Conservation (phyloP, 1,140 invertebrate species). For the Atopsyche davidsoni region DNA sequence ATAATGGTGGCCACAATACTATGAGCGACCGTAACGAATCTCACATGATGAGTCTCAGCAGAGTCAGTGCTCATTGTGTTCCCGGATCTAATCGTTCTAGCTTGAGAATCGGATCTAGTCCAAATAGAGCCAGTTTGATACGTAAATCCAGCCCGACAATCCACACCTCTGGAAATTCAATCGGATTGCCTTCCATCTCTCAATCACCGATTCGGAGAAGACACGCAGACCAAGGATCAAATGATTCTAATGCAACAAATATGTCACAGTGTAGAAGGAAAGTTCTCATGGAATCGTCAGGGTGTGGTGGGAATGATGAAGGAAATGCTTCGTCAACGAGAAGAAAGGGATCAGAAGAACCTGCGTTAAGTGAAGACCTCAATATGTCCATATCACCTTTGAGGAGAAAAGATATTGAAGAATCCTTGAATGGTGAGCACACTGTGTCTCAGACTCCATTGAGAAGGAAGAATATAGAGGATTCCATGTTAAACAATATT, state of each 20-base stretch:
- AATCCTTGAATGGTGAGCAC: slow-evolving; percentile 3
- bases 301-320: not conserved
- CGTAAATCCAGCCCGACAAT: not conserved
- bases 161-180: slow-evolving; percentile 4
- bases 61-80: not conserved
- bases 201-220: slow-evolving; percentile 11
- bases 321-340: too few relatives aligned
- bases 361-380: too few relatives aligned
- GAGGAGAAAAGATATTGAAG: slow-evolving; percentile 12
- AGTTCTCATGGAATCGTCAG: slow-evolving; percentile 9
- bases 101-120: slow-evolving; percentile 14
- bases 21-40: too few relatives aligned
- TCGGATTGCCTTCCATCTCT: slow-evolving; percentile 4
- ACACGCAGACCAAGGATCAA: too few relatives aligned
- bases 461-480: slow-evolving; percentile 7
- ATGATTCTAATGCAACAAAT: too few relatives aligned
- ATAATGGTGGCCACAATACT: too few relatives aligned
- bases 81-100: slow-evolving; percentile 7
- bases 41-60: too few relatives aligned
- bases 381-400: slow-evolving; percentile 1
- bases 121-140: slow-evolving; percentile 14
- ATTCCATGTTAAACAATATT: slow-evolving; percentile 16
- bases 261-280: slow-evolving; percentile 4
- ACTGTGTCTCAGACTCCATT: not conserved
- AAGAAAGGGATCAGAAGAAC: too few relatives aligned